Evolutionary conservation across 2,113 vertebrate species (phyloP).

Genomic region (Puntigrus tetrazona): DNA sequence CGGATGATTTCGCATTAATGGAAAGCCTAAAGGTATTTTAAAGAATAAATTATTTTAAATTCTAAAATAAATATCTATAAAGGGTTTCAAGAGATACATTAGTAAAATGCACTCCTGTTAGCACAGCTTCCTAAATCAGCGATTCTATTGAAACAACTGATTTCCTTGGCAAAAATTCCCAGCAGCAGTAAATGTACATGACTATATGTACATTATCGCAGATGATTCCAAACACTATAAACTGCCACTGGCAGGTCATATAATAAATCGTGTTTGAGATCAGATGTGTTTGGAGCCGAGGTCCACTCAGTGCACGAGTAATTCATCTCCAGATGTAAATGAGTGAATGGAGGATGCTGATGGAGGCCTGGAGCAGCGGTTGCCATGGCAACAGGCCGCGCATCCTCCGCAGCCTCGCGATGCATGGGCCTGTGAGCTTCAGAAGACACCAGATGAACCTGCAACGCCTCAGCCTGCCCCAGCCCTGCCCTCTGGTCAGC

Average conservation of each 20-base stretch:
- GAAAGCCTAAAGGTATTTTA: too few relatives aligned
- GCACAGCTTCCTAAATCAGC: too few relatives aligned
- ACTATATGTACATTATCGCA: neutral
- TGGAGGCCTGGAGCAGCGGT: neutral
- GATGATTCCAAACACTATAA: neutral
- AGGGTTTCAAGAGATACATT: too few relatives aligned
- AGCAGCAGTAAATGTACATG: too few relatives aligned
- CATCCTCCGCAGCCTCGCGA: neutral
- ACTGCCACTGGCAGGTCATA: neutral
- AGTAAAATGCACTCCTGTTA: too few relatives aligned
- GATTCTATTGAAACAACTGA: too few relatives aligned
- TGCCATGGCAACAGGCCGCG: neutral
- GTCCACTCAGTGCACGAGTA: neutral
- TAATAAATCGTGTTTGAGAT: neutral
- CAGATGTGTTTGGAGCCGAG: neutral
- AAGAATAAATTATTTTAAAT: too few relatives aligned
- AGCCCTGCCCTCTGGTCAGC: neutral
- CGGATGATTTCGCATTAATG: too few relatives aligned
- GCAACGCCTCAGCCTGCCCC: neutral
- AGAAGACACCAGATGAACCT: neutral
- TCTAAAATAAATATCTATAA: too few relatives aligned
- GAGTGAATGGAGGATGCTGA: neutral
- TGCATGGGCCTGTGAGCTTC: neutral
- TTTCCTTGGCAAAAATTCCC: too few relatives aligned
- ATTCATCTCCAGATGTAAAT: neutral